These are phyloP conservation scores for Reticulitermes lucifugus DNA, from an alignment of 2,888 invertebrate species.

Conservation along the genomic window DNA sequence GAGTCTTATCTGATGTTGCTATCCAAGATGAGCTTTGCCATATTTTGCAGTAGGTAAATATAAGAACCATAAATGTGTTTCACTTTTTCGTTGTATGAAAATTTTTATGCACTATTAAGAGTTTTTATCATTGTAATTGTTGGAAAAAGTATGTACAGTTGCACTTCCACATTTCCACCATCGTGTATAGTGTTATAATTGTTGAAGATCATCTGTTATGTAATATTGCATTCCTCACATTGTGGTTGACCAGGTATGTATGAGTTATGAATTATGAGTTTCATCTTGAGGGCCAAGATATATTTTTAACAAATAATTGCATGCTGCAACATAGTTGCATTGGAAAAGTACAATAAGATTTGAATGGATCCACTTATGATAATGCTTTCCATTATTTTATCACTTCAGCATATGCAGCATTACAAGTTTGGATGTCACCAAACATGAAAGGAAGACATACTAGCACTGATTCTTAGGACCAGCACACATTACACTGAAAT, in stretches of 20 bases:
- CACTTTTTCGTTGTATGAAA: neutral
- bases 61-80: neutral
- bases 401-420: too few relatives aligned
- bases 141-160: neutral
- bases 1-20: neutral
- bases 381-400: too few relatives aligned
- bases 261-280: too few relatives aligned
- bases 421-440: too few relatives aligned
- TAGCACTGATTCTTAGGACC: too few relatives aligned
- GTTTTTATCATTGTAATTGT: neutral
- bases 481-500: too few relatives aligned
- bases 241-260: neutral
- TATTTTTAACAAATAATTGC: too few relatives aligned
- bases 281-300: too few relatives aligned
- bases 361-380: too few relatives aligned
- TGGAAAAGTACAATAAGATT: too few relatives aligned
- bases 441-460: too few relatives aligned
- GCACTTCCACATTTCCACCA: neutral
- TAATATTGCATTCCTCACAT: neutral
- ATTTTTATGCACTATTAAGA: neutral
- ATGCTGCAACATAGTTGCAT: too few relatives aligned
- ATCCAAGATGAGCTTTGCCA: neutral
- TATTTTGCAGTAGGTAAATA: neutral
- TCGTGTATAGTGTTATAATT: neutral
- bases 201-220: neutral